These are phyloP conservation scores for Macrobrachium rosenbergii DNA, from an alignment of 1,140 invertebrate genomes.

Conservation along the genomic window DNA sequence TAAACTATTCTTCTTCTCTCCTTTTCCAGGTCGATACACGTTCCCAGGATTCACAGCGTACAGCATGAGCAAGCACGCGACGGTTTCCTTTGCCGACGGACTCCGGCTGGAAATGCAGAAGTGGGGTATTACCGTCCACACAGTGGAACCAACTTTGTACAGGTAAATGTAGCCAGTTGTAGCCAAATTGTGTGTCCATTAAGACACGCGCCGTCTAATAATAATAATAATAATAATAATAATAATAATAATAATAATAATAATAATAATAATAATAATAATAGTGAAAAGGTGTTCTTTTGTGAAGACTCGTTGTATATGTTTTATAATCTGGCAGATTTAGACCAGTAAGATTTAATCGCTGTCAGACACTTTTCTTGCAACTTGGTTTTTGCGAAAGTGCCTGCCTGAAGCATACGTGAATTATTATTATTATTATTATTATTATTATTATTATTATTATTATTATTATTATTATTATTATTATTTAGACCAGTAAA, in stretches of 20 bases:
- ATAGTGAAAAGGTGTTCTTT: not conserved
- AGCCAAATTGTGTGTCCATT: not conserved
- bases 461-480: no score
- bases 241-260: no score
- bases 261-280: no score
- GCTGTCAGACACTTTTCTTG: no score
- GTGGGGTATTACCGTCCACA: slow-evolving; percentile 72
- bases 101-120: slow-evolving; percentile 74
- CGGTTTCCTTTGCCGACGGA: slow-evolving; percentile 74
- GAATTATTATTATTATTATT: no score
- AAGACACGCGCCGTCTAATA: no score
- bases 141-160: slow-evolving; percentile 73
- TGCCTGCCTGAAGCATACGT: no score
- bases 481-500: no score
- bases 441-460: no score
- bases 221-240: no score
- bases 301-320: not conserved
- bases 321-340: no score
- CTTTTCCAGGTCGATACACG: slow-evolving; percentile 71
- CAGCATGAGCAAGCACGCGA: slow-evolving; percentile 73
- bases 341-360: no score
- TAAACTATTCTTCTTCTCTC: not conserved
- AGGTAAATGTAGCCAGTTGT: slow-evolving; percentile 69
- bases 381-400: not conserved
- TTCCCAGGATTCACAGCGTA: slow-evolving; percentile 73